Percentiles rank a stretch among this genome's conserved stretches.
phyloP scores from a whole-genome alignment of 2,113 vertebrate species.

The Tachysurus fulvidraco region DNA sequence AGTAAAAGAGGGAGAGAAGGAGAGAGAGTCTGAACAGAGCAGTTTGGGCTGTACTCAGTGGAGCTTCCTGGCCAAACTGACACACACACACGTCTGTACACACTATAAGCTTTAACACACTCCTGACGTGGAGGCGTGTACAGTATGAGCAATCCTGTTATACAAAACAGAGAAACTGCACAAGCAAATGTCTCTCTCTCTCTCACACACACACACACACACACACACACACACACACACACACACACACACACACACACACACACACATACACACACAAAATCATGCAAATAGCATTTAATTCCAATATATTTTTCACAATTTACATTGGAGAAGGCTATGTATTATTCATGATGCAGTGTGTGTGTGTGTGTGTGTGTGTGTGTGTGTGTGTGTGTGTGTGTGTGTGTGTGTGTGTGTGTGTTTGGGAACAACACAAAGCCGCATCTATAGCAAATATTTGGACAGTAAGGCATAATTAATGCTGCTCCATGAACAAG shows the following conservation, averaged over 20 bases:
- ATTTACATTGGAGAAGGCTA: background rate
- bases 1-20: background rate
- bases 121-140: conserved; percentile 11
- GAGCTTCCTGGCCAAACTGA: conserved; percentile 27
- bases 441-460: conserved; percentile 2
- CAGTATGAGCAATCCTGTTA: background rate
- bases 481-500: background rate
- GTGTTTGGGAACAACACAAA: background rate
- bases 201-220: background rate
- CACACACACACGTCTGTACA: background rate
- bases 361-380: too few relatives aligned
- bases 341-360: background rate
- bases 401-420: too few relatives aligned
- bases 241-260: background rate
- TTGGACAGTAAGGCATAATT: background rate
- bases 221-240: background rate
- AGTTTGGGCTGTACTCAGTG: background rate
- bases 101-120: background rate
- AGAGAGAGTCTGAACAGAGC: background rate
- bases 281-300: too few relatives aligned
- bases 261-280: background rate
- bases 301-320: too few relatives aligned
- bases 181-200: background rate
- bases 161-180: background rate
- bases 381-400: too few relatives aligned